phyloP scores from a whole-genome alignment of 2,113 vertebrate genomes.

The Oplegnathus fasciatus region DNA sequence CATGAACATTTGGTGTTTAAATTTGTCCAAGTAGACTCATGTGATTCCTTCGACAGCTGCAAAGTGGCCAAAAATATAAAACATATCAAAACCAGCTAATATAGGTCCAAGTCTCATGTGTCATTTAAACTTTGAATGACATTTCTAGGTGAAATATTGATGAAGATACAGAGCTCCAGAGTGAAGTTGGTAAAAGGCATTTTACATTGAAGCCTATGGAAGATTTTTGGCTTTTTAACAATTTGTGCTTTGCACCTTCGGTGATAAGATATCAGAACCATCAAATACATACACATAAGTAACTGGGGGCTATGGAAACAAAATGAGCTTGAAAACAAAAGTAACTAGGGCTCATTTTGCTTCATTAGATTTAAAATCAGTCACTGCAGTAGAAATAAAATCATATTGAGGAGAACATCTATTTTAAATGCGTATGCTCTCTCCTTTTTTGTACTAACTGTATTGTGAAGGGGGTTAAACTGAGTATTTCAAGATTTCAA shows the following conservation, averaged over 20 bases:
- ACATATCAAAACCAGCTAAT: neutral
- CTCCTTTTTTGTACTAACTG: neutral
- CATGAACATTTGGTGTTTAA: neutral
- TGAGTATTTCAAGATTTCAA: neutral
- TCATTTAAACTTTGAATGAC: neutral
- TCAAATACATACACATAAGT: neutral
- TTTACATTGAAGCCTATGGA: neutral
- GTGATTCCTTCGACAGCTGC: too few relatives aligned
- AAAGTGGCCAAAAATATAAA: neutral
- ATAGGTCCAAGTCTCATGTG: neutral
- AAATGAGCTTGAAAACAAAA: neutral
- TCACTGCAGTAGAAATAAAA: neutral
- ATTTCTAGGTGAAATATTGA: neutral
- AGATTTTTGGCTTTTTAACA: neutral
- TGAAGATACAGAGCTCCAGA: neutral
- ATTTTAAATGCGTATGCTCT: neutral
- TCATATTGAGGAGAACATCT: neutral
- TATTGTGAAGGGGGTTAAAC: neutral
- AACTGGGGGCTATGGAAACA: neutral
- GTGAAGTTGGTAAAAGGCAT: neutral
- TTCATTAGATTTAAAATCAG: neutral
- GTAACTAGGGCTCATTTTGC: constrained; percentile 4
- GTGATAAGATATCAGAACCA: neutral
- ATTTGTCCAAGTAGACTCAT: neutral
- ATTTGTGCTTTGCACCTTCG: neutral